Evolutionary conservation across 2,888 invertebrate genomes (phyloP).

Genomic region (Leptopilina myrica): DNA sequence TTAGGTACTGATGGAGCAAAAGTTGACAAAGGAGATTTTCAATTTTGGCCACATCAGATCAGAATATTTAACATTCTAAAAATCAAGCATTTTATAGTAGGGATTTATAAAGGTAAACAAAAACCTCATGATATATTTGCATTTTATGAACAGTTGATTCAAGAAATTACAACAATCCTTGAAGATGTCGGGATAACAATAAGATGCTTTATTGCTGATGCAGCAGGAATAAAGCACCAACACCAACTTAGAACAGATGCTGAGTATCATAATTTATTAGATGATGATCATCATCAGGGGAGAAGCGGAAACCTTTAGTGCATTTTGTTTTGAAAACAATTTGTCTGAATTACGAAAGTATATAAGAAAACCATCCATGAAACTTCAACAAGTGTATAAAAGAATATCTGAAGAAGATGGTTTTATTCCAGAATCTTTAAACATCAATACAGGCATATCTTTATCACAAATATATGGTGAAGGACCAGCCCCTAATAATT

Average conservation of each 20-base stretch:
- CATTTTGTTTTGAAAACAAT: constrained; percentile 57
- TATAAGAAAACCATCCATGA: constrained; percentile 36
- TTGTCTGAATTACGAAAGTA: constrained; percentile 54
- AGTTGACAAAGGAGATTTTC: constrained; percentile 25
- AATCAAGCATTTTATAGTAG: constrained; percentile 44
- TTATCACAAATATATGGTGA: too few relatives aligned
- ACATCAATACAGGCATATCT: too few relatives aligned
- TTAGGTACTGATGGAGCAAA: constrained; percentile 46
- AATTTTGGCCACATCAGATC: constrained; percentile 52
- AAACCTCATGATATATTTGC: constrained; percentile 41
- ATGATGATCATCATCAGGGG: constrained; percentile 11
- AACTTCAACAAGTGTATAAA: constrained; percentile 10
- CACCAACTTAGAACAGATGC: constrained; percentile 39
- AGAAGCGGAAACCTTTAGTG: constrained; percentile 51
- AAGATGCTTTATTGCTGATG: constrained; percentile 50
- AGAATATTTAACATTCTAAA: constrained; percentile 43
- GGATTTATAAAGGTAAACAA: constrained; percentile 41
- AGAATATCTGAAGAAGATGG: background rate
- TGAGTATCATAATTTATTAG: constrained; percentile 24
- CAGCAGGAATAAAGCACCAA: constrained; percentile 45
- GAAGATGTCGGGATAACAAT: constrained; percentile 37
- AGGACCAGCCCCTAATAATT: too few relatives aligned
- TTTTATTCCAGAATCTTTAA: too few relatives aligned
- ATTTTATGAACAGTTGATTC: constrained; percentile 45
- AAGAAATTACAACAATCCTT: constrained; percentile 29